Base-by-base conservation (phyloP, 2,888 invertebrate genomes). In the Trilocha varians region DNA sequence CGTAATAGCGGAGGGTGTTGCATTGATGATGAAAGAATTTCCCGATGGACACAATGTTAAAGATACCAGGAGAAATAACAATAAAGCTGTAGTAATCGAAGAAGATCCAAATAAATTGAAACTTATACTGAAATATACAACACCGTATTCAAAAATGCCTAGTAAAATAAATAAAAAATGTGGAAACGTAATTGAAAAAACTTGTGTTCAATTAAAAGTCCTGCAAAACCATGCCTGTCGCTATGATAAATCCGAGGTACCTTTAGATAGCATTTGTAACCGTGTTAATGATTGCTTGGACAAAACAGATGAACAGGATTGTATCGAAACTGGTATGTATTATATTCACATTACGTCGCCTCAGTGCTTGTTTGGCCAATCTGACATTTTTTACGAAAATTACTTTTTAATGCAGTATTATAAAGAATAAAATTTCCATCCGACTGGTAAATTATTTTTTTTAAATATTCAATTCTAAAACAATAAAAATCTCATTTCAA, bases 281-380 rank as follows among this genome's bases (percentile, higher is more conserved):
- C 73, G 71, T 25, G 46, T 52, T 1, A 34, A 43, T 17, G 72
- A 82, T 38, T 83, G 83, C 38, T 35, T 48, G 2, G 70, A 72
- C 46, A 53, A 49, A 46, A 62, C 70, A 2, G 82, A 83, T 47
- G 83, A 83, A 64, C 50, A 44, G 17, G 52, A 71, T 43, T 82
- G 78, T 52, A 47, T 52, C 34, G 42, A 49, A 41, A 62, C 71
- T 65, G 74, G 77, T 78, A 53, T 41, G 17, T 36, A 13, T 13
- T n/a, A n/a, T n/a, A n/a, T n/a, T n/a, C n/a, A n/a, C n/a, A n/a
- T n/a, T n/a, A n/a, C n/a, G n/a, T n/a, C n/a, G n/a, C n/a, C n/a
- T n/a, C n/a, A n/a, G n/a, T n/a, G n/a, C n/a, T n/a, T n/a, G n/a
- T n/a, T n/a, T n/a, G n/a, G n/a, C n/a, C n/a, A n/a, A n/a, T n/a